phyloP scores from a whole-genome alignment of 2,113 vertebrate genomes.

The Calypte anna region DNA sequence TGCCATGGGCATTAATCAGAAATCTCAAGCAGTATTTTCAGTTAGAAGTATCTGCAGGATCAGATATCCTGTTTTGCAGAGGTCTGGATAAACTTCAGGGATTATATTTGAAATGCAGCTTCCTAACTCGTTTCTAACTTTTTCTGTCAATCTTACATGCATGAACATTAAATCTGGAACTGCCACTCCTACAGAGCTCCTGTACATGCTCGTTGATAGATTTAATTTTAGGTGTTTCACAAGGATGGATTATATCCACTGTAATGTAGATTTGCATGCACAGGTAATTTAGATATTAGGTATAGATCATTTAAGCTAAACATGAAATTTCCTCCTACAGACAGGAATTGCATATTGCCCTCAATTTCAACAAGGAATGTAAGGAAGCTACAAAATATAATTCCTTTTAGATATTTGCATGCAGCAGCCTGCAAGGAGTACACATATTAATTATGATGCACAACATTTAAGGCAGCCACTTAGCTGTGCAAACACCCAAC shows the following conservation, averaged over 20 bases:
- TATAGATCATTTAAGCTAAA: constrained; percentile 47
- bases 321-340: constrained; percentile 36
- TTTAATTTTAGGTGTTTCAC: constrained; percentile 56
- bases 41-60: background rate
- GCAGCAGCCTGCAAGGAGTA: background rate
- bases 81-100: background rate
- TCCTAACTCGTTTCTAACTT: constrained; percentile 14
- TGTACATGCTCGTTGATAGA: background rate
- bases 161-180: constrained; percentile 18
- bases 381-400: background rate
- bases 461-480: background rate
- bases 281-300: constrained; percentile 59
- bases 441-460: background rate
- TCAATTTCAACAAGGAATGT: background rate
- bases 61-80: background rate
- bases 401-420: background rate
- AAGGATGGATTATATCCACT: constrained; percentile 28
- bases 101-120: constrained; percentile 1
- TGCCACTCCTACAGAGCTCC: constrained; percentile 1
- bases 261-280: constrained; percentile 37
- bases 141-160: background rate
- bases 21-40: background rate
- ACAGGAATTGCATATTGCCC: background rate
- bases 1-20: background rate
- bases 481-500: background rate